Evolutionary conservation across 2,797 vertebrate genomes (phyloP).

Genomic region (Eutrigla gurnardus): DNA sequence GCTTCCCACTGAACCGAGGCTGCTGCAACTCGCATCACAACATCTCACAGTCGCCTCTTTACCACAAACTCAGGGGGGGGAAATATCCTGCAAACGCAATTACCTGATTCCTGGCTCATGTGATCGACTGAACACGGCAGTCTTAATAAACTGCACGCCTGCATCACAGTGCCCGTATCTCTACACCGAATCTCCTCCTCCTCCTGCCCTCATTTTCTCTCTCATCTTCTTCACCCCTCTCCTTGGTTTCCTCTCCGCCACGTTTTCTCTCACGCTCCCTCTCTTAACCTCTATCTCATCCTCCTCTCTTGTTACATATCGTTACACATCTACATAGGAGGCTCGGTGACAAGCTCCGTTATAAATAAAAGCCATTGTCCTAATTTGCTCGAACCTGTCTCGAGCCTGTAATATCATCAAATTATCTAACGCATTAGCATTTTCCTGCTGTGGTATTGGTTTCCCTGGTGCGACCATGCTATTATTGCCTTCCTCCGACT

Average conservation of each 20-base stretch:
- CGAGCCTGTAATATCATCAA: constrained; percentile 51
- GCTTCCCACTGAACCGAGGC: constrained; percentile 59
- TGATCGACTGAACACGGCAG: constrained; percentile 8
- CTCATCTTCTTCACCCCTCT: background rate
- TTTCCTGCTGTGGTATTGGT: constrained; percentile 63
- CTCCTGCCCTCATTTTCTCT: constrained; percentile 30
- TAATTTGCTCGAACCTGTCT: constrained; percentile 51
- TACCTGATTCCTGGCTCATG: constrained; percentile 2
- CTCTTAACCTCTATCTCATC: constrained; percentile 45
- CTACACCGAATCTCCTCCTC: constrained; percentile 1
- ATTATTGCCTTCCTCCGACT: constrained; percentile 51
- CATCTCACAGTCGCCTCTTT: constrained; percentile 8
- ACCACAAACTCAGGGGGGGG: too few relatives aligned
- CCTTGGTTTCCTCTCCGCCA: constrained; percentile 15
- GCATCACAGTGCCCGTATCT: constrained; percentile 12
- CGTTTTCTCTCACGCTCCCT: constrained; percentile 37
- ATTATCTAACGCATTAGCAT: constrained; percentile 55
- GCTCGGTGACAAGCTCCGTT: constrained; percentile 28
- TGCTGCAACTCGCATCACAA: constrained; percentile 8
- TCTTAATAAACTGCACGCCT: constrained; percentile 28
- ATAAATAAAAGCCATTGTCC: constrained; percentile 61
- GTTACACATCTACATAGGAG: constrained; percentile 48
- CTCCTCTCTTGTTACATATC: constrained; percentile 55
- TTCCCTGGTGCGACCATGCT: constrained; percentile 59
- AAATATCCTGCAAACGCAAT: constrained; percentile 3